These are phyloP conservation scores for Dermochelys coriacea DNA, from an alignment of 2,797 vertebrate species.

Conservation along the genomic window DNA sequence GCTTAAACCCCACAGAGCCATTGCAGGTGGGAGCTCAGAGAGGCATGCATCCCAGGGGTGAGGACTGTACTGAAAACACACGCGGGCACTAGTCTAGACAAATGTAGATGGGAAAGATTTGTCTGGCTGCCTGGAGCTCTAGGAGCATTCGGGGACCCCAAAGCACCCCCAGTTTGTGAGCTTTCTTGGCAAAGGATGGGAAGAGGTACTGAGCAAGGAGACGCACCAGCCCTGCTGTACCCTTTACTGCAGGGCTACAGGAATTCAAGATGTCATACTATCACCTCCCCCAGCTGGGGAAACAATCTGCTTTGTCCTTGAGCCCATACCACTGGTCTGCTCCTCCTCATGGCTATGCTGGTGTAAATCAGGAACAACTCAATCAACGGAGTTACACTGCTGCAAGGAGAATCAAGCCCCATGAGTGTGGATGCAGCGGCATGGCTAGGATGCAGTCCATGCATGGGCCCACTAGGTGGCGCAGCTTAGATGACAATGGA, in stretches of 20 bases:
- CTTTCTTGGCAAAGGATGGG: neutral
- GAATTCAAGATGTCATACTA: neutral
- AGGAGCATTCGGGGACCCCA: no score
- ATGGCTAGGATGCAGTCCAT: neutral
- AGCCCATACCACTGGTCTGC: neutral
- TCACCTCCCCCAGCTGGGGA: no score
- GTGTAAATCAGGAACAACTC: neutral
- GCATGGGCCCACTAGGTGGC: neutral
- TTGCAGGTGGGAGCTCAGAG: neutral
- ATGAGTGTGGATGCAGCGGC: neutral
- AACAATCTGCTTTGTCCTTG: neutral
- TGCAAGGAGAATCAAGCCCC: neutral
- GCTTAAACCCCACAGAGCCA: neutral
- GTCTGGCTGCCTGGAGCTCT: no score
- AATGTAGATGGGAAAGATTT: no score
- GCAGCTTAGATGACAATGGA: neutral
- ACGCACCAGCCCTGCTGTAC: neutral
- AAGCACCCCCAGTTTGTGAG: neutral
- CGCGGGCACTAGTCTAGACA: no score
- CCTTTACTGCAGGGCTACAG: neutral
- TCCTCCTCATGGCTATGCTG: neutral
- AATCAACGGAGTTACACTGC: neutral
- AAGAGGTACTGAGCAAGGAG: neutral
- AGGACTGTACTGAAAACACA: no score
- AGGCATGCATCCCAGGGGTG: neutral